A percentile compares a stretch with the other conserved stretches of the same genome.
phyloP scores from a whole-genome alignment of 2,113 vertebrate species.

The Stigmatopora argus region DNA sequence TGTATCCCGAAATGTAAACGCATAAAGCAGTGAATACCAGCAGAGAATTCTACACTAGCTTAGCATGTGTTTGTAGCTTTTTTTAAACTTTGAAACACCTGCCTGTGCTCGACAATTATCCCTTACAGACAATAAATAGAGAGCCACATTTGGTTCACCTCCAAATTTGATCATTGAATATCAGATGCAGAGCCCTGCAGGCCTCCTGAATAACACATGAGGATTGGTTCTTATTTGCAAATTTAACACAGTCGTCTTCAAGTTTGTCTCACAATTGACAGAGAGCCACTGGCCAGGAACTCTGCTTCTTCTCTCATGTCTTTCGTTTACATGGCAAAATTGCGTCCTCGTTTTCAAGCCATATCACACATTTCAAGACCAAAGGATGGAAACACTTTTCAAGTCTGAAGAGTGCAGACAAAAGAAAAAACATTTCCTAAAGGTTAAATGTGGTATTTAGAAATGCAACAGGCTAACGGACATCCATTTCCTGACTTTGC shows the following conservation, averaged over 20 bases:
- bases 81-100: background rate
- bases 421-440: constrained; percentile 15
- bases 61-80: constrained; percentile 42
- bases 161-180: constrained; percentile 37
- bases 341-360: constrained; percentile 27
- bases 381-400: constrained; percentile 13
- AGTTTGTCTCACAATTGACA: constrained; percentile 16
- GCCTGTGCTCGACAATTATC: background rate
- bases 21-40: no score
- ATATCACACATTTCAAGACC: constrained; percentile 44
- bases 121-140: constrained; percentile 9
- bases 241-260: constrained; percentile 22
- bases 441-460: constrained; percentile 1
- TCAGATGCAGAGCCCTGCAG: constrained; percentile 10
- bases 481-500: constrained; percentile 15
- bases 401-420: constrained; percentile 7
- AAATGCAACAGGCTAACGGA: constrained; percentile 1
- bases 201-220: constrained; percentile 43
- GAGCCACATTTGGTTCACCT: constrained; percentile 5
- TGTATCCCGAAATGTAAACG: no score
- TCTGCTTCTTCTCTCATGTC: constrained; percentile 9
- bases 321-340: constrained; percentile 14
- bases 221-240: constrained; percentile 22
- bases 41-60: constrained; percentile 24
- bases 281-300: constrained; percentile 14